A percentile compares a stretch with the other conserved stretches of the same genome.
These are phyloP conservation scores for Hirundichthys speculiger DNA, from an alignment of 2,113 vertebrate species.

Conservation along the genomic window DNA sequence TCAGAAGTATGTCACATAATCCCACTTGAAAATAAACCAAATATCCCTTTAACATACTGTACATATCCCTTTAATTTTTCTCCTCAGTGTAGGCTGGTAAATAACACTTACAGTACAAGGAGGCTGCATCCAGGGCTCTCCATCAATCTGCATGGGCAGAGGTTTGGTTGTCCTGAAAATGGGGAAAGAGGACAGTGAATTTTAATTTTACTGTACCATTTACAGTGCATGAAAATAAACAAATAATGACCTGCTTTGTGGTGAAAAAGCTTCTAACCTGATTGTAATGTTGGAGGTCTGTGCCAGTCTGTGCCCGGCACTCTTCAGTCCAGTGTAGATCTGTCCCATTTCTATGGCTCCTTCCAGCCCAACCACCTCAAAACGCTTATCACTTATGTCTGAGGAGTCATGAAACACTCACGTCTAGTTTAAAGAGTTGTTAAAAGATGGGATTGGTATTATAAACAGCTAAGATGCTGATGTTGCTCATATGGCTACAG, in stretches of 20 bases:
- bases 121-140: slow-evolving; percentile 93
- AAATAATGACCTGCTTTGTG: no score
- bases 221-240: no score
- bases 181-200: slow-evolving; percentile 10
- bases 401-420: slow-evolving; percentile 6
- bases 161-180: slow-evolving; percentile 84
- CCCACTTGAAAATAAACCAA: no score
- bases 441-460: no score
- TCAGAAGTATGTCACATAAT: no score
- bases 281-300: slow-evolving; percentile 88
- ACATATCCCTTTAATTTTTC: background rate
- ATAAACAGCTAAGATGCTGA: no score
- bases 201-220: background rate
- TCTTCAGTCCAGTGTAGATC: slow-evolving; percentile 91
- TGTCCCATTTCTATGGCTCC: slow-evolving; percentile 91
- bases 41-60: no score
- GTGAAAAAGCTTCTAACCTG: slow-evolving; percentile 68
- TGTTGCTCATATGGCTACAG: background rate
- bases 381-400: slow-evolving; percentile 86
- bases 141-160: slow-evolving; percentile 93
- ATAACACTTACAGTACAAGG: slow-evolving; percentile 86
- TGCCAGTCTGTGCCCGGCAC: slow-evolving; percentile 84
- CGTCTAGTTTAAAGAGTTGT: background rate
- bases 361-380: slow-evolving; percentile 90
- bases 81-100: background rate